A percentile compares a stretch with the other conserved stretches of the same genome.
phyloP scores from a whole-genome alignment of 2,888 invertebrate genomes.

The Drosophila lutescens region DNA sequence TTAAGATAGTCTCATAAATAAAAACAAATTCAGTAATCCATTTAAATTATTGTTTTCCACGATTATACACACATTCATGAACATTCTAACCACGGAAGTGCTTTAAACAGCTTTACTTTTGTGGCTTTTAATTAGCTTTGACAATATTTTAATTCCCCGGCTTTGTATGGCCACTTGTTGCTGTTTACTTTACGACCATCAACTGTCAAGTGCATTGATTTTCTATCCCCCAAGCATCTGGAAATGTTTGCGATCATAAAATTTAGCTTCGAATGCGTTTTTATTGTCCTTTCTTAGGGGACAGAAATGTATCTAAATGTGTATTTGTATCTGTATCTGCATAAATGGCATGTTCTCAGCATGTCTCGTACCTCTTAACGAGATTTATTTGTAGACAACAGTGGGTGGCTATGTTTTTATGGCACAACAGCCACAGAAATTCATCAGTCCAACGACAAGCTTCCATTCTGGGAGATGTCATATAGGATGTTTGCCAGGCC shows the following conservation, averaged over 20 bases:
- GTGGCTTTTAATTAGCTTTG: slow-evolving; percentile 17
- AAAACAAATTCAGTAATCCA: neutral
- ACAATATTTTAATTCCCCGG: slow-evolving; percentile 11
- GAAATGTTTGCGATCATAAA: slow-evolving; percentile 20
- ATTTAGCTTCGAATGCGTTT: slow-evolving; percentile 35
- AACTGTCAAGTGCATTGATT: slow-evolving; percentile 53
- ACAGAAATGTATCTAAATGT: slow-evolving; percentile 1
- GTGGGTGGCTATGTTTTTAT: slow-evolving; percentile 72
- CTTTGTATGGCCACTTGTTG: slow-evolving; percentile 39
- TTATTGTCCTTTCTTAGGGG: slow-evolving; percentile 37
- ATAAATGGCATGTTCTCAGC: slow-evolving; percentile 44
- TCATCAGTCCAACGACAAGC: slow-evolving; percentile 72
- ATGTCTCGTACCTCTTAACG: slow-evolving; percentile 62
- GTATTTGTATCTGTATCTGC: slow-evolving; percentile 47
- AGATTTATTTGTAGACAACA: slow-evolving; percentile 78
- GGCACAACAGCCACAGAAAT: slow-evolving; percentile 60
- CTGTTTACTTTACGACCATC: slow-evolving; percentile 46
- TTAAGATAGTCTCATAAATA: neutral
- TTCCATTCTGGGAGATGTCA: slow-evolving; percentile 79
- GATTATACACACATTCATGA: neutral
- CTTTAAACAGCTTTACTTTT: neutral
- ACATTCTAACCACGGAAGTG: neutral
- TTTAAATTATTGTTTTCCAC: neutral
- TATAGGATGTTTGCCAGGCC: slow-evolving; percentile 72
- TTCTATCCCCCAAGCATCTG: slow-evolving; percentile 27